These are phyloP conservation scores for Amblyjoppa proteus DNA, from an alignment of 2,888 invertebrate genomes.

Conservation along the genomic window DNA sequence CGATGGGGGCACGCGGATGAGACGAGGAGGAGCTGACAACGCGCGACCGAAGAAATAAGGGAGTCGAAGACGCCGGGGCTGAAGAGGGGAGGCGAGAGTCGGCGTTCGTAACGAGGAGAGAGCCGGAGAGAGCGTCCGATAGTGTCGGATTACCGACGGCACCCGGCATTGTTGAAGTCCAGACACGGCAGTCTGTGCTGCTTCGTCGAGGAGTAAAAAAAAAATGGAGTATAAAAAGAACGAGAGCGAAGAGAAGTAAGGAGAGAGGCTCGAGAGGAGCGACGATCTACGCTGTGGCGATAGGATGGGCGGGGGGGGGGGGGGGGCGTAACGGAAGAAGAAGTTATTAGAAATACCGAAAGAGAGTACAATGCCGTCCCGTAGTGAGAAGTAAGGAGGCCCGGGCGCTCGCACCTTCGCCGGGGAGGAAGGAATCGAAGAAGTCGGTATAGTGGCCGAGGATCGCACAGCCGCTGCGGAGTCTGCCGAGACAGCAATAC, in stretches of 20 bases:
- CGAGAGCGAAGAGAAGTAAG: conserved; percentile 13
- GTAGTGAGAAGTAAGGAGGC: conserved; percentile 70
- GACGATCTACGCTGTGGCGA: conserved; percentile 62
- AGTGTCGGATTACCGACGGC: conserved; percentile 79
- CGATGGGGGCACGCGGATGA: conserved; percentile 26
- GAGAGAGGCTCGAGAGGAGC: conserved; percentile 65
- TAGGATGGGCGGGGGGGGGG: conserved; percentile 16
- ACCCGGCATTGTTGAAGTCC: conserved; percentile 77
- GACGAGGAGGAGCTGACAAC: conserved; percentile 25
- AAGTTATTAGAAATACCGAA: conserved; percentile 81
- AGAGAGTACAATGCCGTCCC: conserved; percentile 72
- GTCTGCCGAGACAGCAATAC: conserved; percentile 47
- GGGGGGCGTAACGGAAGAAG: conserved; percentile 68
- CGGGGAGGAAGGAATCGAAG: conserved; percentile 19
- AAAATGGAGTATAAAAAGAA: conserved; percentile 62
- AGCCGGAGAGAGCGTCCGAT: conserved; percentile 70
- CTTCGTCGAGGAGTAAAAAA: conserved; percentile 12
- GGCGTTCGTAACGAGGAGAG: conserved; percentile 37
- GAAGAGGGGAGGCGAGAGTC: conserved; percentile 36
- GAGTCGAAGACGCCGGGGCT: conserved; percentile 26
- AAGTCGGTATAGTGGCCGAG: conserved; percentile 32
- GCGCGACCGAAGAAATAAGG: conserved; percentile 45
- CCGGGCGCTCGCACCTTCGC: conserved; percentile 56
- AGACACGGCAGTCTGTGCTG: conserved; percentile 72
- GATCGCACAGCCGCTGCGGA: conserved; percentile 44